Conservation (phyloP, 2,797 vertebrate genomes). For the Sebastes dallii region DNA sequence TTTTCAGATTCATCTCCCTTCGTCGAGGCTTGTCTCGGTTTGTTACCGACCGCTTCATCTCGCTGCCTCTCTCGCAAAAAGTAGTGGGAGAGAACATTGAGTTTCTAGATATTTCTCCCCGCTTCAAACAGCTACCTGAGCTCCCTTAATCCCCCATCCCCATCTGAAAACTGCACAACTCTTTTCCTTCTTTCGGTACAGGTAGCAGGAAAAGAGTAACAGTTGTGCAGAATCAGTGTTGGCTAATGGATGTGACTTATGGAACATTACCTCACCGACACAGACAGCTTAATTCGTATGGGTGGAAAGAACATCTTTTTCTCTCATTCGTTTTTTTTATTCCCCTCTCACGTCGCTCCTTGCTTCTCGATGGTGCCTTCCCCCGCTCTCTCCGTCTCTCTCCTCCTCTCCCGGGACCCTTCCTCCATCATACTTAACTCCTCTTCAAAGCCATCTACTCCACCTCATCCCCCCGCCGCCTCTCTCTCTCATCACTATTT, state of each 20-base stretch:
- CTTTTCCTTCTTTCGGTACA: constrained; percentile 25
- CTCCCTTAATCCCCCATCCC: constrained; percentile 55
- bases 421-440: constrained; percentile 66
- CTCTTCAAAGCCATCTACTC: constrained; percentile 66
- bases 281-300: constrained; percentile 56
- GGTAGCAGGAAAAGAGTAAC: constrained; percentile 6
- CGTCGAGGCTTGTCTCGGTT: constrained; percentile 52
- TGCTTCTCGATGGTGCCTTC: constrained; percentile 2
- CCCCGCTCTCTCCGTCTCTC: constrained; percentile 36
- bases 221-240: constrained; percentile 38
- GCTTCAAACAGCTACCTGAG: constrained; percentile 61
- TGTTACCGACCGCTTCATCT: constrained; percentile 59
- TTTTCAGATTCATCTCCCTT: constrained; percentile 61
- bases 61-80: constrained; percentile 7
- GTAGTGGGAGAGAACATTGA: constrained; percentile 18
- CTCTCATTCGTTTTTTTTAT: constrained; percentile 27
- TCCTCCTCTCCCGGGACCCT: constrained; percentile 58
- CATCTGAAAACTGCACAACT: constrained; percentile 31
- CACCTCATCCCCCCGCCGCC: constrained; percentile 20
- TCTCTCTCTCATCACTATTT: constrained; percentile 67
- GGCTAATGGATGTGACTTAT: constrained; percentile 56
- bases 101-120: constrained; percentile 38
- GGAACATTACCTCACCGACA: constrained; percentile 60
- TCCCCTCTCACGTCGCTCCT: constrained; percentile 19
- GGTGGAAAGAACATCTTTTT: constrained; percentile 58